Evolutionary conservation across 23 tunicate species (phyloP).

Genomic region (Oikopleura dioica): DNA sequence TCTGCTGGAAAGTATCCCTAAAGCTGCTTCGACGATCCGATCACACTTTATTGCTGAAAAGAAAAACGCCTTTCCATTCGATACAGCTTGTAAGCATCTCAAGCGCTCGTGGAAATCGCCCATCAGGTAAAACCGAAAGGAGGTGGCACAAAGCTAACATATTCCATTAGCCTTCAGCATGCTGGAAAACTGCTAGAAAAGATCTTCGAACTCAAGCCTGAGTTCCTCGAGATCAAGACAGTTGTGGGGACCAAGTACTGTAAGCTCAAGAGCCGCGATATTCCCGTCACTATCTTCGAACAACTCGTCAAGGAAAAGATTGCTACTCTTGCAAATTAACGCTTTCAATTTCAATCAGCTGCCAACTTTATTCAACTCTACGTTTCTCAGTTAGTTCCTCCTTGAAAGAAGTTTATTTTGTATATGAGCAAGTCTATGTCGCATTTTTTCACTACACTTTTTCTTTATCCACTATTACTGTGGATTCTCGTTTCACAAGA

Average conservation of each 20-base stretch:
- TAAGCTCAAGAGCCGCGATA: not conserved
- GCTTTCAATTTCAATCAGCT: too few relatives aligned
- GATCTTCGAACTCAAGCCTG: not conserved
- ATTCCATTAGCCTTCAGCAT: too few relatives aligned
- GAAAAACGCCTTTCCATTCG: constrained; percentile 3
- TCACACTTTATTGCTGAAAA: constrained; percentile 3
- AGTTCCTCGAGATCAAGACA: not conserved
- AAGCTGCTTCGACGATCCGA: not conserved
- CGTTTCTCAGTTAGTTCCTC: too few relatives aligned
- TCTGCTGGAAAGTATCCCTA: not conserved
- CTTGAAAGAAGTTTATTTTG: too few relatives aligned
- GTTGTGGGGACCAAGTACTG: constrained; percentile 8
- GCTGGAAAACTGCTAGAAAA: constrained; percentile 9
- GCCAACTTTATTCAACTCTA: too few relatives aligned
- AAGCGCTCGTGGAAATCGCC: not conserved
- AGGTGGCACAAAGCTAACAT: too few relatives aligned
- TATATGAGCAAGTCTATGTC: too few relatives aligned
- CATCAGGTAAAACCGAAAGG: not conserved
- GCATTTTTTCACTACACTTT: too few relatives aligned
- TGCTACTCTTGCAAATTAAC: too few relatives aligned
- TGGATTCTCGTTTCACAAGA: too few relatives aligned
- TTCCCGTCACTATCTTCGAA: not conserved
- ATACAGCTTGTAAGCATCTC: not conserved
- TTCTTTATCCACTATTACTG: too few relatives aligned
- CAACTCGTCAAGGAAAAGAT: not conserved